Evolutionary conservation across 2,888 invertebrate species (phyloP).

Genomic region (Prenolepis imparis): DNA sequence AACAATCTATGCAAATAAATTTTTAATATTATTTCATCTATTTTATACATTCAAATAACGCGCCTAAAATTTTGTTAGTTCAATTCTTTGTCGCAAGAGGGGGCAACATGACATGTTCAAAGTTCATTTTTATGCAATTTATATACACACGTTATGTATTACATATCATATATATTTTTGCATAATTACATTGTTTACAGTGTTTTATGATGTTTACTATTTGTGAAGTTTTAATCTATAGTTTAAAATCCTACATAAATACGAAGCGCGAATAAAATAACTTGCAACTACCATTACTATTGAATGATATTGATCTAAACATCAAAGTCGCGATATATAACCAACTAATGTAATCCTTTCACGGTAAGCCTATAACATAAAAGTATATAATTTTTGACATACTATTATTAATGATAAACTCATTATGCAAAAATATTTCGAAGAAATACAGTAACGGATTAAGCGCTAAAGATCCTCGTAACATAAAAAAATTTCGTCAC

Average conservation of each 20-base stretch:
- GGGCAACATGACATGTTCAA: not conserved
- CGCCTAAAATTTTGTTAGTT: not conserved
- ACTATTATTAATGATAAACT: not conserved
- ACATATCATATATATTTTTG: not conserved
- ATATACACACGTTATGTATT: not conserved
- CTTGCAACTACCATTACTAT: not conserved
- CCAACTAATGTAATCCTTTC: not conserved
- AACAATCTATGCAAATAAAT: not conserved
- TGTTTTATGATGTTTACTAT: not conserved
- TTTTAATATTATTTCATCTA: not conserved
- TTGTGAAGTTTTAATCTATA: not conserved
- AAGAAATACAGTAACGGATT: not conserved
- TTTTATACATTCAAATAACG: not conserved
- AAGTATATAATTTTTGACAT: slow-evolving; percentile 12
- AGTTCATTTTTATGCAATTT: not conserved
- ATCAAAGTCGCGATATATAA: not conserved
- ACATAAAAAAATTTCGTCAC: not conserved
- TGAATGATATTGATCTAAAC: not conserved
- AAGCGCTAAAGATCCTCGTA: not conserved
- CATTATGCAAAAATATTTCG: not conserved
- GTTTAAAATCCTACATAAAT: not conserved
- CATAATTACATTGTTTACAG: slow-evolving; percentile 1
- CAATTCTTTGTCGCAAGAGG: not conserved
- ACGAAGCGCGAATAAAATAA: not conserved
- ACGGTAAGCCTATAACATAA: not conserved